Evolutionary conservation across 2,888 invertebrate genomes (phyloP), one percentile per base, ranked within the genome.

Genomic region (Meloe dianella): DNA sequence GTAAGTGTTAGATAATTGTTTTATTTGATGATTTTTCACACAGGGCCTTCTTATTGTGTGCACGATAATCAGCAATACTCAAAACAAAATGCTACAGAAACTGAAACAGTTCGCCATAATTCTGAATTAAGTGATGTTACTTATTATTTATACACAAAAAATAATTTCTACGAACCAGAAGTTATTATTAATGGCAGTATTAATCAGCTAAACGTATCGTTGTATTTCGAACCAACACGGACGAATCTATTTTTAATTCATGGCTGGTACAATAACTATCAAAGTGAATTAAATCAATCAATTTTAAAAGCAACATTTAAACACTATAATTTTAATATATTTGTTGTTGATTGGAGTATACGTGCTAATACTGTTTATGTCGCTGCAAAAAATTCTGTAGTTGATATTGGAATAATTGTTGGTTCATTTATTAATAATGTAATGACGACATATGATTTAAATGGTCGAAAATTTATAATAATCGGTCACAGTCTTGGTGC

Each of bases 171-270:
- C 3, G 59, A 22, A 24, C 68, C 69, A 6, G 32, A 60, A 10
- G n/a, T 54, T 27, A 47, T 75, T 9, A 57, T 56, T 57, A 57
- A 27, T 32, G 30, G 30, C 10, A 61, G 66, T 17, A 56, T 57
- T 38, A 32, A 69, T 24, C 24, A 60, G 10, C 32, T 60, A 56
- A 10, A 72, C 10, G 57, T 8, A 9, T 57, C 61, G n/a, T 63
- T 72, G 3, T 20, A 67, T 6, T 74, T 78, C 63, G 69, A 78
- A 30, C 60, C 73, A 27, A 61, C 59, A 2, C 69, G 73, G 38
- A 63, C 65, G 12, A 79, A 74, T 5, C 71, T 79, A n/a, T 78
- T 82, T 57, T 64, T 82, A 8, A 70, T 78, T 17, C 82, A 83
- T 63, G 82, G 83, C 12, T 82, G 80, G 81, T 68, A 71, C 1